These are phyloP conservation scores for Cyprinodon variegatus DNA, from an alignment of 2,113 vertebrate species.

Conservation along the genomic window DNA sequence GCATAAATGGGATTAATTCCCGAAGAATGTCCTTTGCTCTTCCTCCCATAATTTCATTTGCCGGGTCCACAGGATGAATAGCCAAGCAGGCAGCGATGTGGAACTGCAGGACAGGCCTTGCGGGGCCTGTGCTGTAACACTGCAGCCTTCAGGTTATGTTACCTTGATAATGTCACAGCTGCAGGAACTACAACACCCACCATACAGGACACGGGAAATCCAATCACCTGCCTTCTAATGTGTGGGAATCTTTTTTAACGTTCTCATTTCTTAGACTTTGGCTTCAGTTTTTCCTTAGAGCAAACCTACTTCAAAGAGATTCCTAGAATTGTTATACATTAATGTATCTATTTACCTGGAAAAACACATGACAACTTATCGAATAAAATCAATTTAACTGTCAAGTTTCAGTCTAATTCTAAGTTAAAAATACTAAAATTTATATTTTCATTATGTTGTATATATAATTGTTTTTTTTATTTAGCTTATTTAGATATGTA, in stretches of 20 bases:
- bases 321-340: slow-evolving; percentile 56
- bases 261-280: slow-evolving; percentile 69
- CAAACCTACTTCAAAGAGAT: slow-evolving; percentile 56
- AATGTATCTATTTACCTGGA: slow-evolving; percentile 52
- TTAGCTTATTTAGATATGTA: background rate
- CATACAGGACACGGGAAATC: slow-evolving; percentile 73
- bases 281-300: slow-evolving; percentile 46
- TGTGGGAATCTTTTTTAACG: slow-evolving; percentile 70
- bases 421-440: background rate
- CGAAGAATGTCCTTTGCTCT: slow-evolving; percentile 83
- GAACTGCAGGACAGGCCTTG: slow-evolving; percentile 74
- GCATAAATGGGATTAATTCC: slow-evolving; percentile 84
- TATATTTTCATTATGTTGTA: background rate
- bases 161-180: slow-evolving; percentile 82
- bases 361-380: slow-evolving; percentile 30
- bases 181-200: slow-evolving; percentile 65
- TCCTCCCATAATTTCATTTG: slow-evolving; percentile 84
- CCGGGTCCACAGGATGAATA: slow-evolving; percentile 81
- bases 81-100: slow-evolving; percentile 78
- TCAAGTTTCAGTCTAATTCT: slow-evolving; percentile 1
- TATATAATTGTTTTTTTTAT: background rate
- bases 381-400: slow-evolving; percentile 46
- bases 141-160: slow-evolving; percentile 80
- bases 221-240: slow-evolving; percentile 73
- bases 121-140: slow-evolving; percentile 59